phyloP scores from a whole-genome alignment of 2,888 invertebrate genomes.

The Harmothoe impar region DNA sequence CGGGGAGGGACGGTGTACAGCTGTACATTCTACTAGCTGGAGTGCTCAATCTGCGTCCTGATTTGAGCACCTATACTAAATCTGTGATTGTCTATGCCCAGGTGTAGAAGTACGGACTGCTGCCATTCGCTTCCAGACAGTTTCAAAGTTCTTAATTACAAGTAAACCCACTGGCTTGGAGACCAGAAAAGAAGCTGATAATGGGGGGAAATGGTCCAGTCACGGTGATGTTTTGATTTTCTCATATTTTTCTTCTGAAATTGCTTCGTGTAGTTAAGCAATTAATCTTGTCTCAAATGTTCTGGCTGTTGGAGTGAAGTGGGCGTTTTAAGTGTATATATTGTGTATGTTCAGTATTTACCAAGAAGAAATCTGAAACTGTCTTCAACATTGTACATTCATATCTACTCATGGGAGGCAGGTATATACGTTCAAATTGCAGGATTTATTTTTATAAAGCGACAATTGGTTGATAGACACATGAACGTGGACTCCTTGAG shows the following conservation, averaged over 20 bases:
- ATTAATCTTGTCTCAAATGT: constrained; percentile 22
- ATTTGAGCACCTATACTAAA: constrained; percentile 34
- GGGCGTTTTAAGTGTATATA: constrained; percentile 48
- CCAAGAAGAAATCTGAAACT: constrained; percentile 51
- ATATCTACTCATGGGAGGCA: constrained; percentile 56
- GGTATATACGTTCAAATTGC: constrained; percentile 61
- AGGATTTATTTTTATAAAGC: constrained; percentile 60
- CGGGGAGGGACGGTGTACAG: not conserved
- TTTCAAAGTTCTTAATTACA: constrained; percentile 44
- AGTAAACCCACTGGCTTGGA: not conserved
- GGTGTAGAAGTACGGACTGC: constrained; percentile 41
- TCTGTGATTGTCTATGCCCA: constrained; percentile 60
- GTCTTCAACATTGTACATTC: constrained; percentile 48
- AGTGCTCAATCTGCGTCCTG: constrained; percentile 7
- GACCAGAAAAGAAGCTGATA: not conserved
- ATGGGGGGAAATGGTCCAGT: not conserved
- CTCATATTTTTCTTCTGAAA: not conserved
- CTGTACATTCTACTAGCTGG: constrained; percentile 6
- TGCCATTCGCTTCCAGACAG: constrained; percentile 58
- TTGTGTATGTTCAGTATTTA: constrained; percentile 50
- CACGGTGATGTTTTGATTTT: not conserved
- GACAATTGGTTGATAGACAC: constrained; percentile 32
- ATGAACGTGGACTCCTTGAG: not conserved
- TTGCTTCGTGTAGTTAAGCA: not conserved
- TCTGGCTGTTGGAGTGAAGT: not conserved